Evolutionary conservation across 2,113 vertebrate species (phyloP).

Genomic region (Mormyrus iriodes): DNA sequence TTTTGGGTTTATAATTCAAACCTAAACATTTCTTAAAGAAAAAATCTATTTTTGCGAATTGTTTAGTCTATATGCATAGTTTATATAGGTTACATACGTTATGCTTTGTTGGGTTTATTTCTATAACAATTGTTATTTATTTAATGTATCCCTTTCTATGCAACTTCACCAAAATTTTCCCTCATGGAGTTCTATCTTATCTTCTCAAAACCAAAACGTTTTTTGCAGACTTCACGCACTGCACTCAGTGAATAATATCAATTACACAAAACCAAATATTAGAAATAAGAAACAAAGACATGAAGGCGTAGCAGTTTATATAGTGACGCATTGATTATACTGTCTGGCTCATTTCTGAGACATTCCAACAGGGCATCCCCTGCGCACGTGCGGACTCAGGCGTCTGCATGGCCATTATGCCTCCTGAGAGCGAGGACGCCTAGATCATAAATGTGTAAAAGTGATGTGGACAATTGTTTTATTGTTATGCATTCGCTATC

Average conservation of each 20-base stretch:
- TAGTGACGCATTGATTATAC: too few species aligned
- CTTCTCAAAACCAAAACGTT: not conserved
- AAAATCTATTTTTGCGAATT: too few species aligned
- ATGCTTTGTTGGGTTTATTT: not conserved
- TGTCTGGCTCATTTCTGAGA: not conserved
- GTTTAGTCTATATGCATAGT: not conserved
- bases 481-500: not conserved
- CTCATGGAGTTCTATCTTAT: not conserved
- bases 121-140: not conserved
- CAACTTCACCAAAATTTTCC: not conserved
- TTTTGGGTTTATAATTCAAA: not conserved
- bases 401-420: not conserved
- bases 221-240: not conserved
- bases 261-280: not conserved
- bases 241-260: not conserved
- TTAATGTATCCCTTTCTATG: not conserved
- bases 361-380: not conserved
- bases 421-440: not conserved
- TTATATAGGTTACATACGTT: not conserved
- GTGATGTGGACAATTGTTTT: not conserved
- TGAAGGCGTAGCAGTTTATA: not conserved
- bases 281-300: not conserved
- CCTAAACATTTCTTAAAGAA: not conserved
- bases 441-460: not conserved
- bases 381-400: conserved; percentile 22